Evolutionary conservation across 2,888 invertebrate species (phyloP).

Genomic region (Ischnura elegans): DNA sequence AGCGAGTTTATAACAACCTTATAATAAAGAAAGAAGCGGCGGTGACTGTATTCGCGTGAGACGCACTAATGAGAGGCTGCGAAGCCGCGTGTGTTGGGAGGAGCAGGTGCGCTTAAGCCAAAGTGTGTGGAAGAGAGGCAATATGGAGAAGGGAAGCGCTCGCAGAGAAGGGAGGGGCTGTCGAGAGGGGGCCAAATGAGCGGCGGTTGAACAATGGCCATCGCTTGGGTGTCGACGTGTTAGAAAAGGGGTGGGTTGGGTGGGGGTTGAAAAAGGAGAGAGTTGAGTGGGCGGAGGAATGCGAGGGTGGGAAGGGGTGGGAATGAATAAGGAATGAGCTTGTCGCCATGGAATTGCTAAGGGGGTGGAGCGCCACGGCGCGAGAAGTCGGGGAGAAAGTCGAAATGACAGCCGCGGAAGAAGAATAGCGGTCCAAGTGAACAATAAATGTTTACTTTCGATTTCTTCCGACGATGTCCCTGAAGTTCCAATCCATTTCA

Average conservation of each 20-base stretch:
- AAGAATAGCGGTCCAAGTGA: not conserved
- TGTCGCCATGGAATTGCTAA: not conserved
- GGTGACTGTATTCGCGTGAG: too few relatives aligned
- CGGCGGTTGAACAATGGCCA: slow-evolving; percentile 6
- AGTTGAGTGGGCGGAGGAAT: not conserved
- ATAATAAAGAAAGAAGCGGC: too few relatives aligned
- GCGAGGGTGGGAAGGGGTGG: not conserved
- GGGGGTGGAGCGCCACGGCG: not conserved
- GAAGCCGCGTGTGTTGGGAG: too few relatives aligned
- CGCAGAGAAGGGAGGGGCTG: not conserved
- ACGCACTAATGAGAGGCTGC: too few relatives aligned
- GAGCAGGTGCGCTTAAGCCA: not conserved
- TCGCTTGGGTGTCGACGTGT: not conserved
- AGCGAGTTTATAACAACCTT: too few relatives aligned
- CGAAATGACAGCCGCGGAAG: not conserved
- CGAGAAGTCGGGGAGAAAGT: not conserved
- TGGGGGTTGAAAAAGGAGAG: not conserved
- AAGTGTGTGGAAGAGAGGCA: not conserved
- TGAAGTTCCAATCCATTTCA: too few relatives aligned
- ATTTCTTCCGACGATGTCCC: too few relatives aligned
- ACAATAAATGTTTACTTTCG: too few relatives aligned
- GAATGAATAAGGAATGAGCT: not conserved
- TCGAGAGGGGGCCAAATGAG: not conserved
- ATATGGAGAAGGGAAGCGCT: not conserved
- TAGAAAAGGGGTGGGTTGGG: not conserved